Base-by-base conservation (phyloP, 2,888 invertebrate species). In the Chrysolina oricalcia region DNA sequence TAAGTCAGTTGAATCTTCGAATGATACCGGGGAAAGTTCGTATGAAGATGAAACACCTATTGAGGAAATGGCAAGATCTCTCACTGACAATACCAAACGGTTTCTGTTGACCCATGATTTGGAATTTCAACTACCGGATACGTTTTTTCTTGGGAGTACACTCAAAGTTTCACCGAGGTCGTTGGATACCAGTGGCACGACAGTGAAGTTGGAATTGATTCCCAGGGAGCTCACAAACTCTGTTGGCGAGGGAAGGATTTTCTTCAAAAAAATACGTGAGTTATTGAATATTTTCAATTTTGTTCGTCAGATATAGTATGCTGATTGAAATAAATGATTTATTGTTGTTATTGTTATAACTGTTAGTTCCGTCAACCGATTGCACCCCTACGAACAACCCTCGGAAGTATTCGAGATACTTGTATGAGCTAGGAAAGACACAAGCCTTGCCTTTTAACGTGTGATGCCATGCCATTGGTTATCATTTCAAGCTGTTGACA, bases 71-170 rank as follows among this genome's bases (percentile, higher is more conserved):
- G 93, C 95, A 0, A 92, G 92, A 79, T 92, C 94, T 0, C 87
- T 96, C 0, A 93, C 93, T 83, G 92, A 92, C 62, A 94, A 93
- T 85, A 83, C 86, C 1, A 78, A 84, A 10, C 93, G 93, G 83
- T 96, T 96, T 84, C 89, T 96, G 27, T 93, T 94, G 87, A 95
- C 94, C 0, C 95, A 96, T 81, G 94, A 96, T 84, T 89, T 96
- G 86, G 93, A 93, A 82, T 80, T 96, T 50, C 90, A 92, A 59
- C 85, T 96, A 65, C 96, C 96, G 0, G 93, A 94, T 75, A 90
- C 92, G 71, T 89, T 95, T 83, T 95, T 95, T 85, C 92, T 94
- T 59, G 95, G 95, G 9, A 93, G 94, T 0, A 92, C 91, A 11
- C 87, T 96, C 78, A 93, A 92, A 83, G 90, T 96, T 63, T 95